Conservation (phyloP, 2,113 vertebrate genomes). For the Diadophis punctatus region DNA sequence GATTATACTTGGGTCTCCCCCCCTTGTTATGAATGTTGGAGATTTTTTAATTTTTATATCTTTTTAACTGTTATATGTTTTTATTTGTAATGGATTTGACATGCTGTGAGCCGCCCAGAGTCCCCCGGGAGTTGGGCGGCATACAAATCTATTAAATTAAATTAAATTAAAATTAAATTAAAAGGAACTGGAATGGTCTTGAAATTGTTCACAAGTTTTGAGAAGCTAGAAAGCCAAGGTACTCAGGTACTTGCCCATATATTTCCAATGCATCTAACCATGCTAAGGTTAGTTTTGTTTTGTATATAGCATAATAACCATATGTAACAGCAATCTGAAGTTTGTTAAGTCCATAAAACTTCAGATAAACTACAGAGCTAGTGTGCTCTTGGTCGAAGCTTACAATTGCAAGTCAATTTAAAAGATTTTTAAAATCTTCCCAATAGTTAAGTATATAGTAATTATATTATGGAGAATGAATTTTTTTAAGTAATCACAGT, state of each 20-base stretch:
- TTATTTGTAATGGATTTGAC: too few relatives aligned
- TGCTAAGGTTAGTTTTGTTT: background rate
- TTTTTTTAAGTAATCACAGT: background rate
- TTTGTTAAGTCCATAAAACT: slow-evolving; percentile 24
- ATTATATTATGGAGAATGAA: background rate
- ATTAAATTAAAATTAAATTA: too few relatives aligned
- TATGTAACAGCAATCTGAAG: slow-evolving; percentile 9
- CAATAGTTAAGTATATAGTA: background rate
- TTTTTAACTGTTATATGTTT: too few relatives aligned
- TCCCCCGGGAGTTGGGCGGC: too few relatives aligned
- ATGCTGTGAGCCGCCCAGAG: too few relatives aligned
- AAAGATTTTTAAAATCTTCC: background rate
- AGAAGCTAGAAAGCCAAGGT: background rate
- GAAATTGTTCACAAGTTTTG: background rate
- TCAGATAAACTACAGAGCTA: background rate
- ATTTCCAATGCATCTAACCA: background rate
- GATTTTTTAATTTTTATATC: too few relatives aligned
- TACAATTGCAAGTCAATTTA: background rate
- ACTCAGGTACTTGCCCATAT: background rate
- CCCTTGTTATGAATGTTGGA: too few relatives aligned
- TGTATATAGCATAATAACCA: background rate
- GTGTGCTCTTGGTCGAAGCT: slow-evolving; percentile 25
- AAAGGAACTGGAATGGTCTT: background rate
- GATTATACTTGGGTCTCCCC: too few relatives aligned
- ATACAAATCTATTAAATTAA: too few relatives aligned